Evolutionary conservation across 2,797 vertebrate species (phyloP), one percentile per base, ranked within the genome.

Genomic region (Etheostoma perlongum): DNA sequence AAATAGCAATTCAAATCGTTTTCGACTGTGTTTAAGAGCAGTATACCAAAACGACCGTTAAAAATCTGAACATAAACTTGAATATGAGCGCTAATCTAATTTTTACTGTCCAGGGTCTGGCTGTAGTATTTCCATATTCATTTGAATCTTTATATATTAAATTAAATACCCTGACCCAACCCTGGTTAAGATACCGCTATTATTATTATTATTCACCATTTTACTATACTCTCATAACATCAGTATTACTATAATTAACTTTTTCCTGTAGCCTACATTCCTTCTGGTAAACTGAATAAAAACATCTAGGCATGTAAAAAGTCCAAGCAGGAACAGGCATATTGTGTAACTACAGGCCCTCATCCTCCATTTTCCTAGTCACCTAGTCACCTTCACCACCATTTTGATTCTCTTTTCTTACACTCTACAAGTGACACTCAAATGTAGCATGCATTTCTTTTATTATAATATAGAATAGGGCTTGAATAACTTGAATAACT

Each of bases 291-390:
- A 13, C 27, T 44, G 10, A 2, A 48, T 6, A 15, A 18, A 27
- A 16, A 36, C 7, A 47, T 10, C 12, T n/a, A 44, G 49, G 21
- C 4, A 6, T 12, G 8, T 16, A 30, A 3, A 23, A 5, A 27
- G 27, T 53, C 2, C n/a, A 54, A 2, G 30, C 30, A 59, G 12
- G 2, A 21, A 25, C 23, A 67, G 60, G 12, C 16, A 9, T 13
- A 6, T 10, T 67, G 18, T 67, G 51, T 9, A 54, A 68, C 62
- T 4, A 11, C 3, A 47, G 2, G 4, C 5, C 52, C 6, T 9
- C 11, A 33, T 23, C 14, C 30, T 30, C 51, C 49, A 74, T 73
- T 83, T 52, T 83, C 33, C 49, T 81, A n/a, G n/a, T n/a, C n/a
- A n/a, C n/a, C n/a, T n/a, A n/a, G n/a, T 40, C 1, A 40, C 4